Percentiles rank a stretch among this genome's conserved stretches.
Conservation (phyloP, 2,797 vertebrate genomes). For the Mus spretus region DNA sequence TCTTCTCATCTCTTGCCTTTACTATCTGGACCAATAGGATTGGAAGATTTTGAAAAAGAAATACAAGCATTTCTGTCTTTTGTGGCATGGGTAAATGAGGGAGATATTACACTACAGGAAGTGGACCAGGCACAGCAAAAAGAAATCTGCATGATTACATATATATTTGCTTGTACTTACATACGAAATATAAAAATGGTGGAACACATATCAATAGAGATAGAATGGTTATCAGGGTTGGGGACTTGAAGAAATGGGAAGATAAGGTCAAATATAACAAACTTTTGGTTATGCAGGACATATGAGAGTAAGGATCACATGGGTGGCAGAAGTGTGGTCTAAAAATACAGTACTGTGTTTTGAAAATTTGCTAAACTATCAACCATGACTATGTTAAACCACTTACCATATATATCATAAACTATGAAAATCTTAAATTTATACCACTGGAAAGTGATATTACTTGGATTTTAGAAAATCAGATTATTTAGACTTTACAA, state of each 20-base stretch:
- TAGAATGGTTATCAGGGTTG: not conserved
- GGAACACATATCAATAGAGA: too few relatives aligned
- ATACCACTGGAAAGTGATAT: not conserved
- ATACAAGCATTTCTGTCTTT: not conserved
- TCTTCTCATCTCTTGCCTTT: not conserved
- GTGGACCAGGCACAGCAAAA: not conserved
- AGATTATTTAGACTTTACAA: not conserved
- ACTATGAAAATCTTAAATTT: not conserved
- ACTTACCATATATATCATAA: not conserved
- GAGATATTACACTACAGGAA: not conserved
- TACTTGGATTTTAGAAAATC: not conserved
- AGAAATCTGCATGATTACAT: not conserved
- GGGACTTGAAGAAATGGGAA: not conserved
- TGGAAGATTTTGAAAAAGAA: not conserved
- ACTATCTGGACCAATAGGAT: not conserved
- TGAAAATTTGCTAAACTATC: not conserved
- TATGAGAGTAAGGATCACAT: not conserved
- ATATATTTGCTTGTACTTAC: not conserved
- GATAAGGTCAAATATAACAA: not conserved
- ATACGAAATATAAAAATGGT: not conserved
- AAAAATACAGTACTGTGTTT: not conserved
- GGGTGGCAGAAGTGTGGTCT: accelerated
- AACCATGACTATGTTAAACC: not conserved
- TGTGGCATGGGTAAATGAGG: accelerated
- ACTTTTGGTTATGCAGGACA: too few relatives aligned